Conservation (phyloP, 37 sponge, comb jelly and placozoan species). For the Geodia barretti region DNA sequence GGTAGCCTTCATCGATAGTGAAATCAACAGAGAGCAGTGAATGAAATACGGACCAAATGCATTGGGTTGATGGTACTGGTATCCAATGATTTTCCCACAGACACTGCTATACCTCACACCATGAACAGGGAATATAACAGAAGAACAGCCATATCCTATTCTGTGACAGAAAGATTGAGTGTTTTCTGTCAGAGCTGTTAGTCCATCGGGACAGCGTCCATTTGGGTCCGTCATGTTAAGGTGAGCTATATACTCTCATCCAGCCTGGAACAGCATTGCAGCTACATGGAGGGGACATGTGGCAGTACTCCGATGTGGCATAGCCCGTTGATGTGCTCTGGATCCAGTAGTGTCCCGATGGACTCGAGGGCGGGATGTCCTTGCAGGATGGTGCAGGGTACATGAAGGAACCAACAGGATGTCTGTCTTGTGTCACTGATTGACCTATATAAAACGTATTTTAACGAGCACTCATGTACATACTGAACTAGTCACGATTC, state of each 20-base stretch:
- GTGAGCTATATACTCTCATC: slow-evolving; percentile 42
- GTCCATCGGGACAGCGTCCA: slow-evolving; percentile 16
- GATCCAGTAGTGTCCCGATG: slow-evolving; percentile 25
- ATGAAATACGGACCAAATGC: slow-evolving; percentile 2
- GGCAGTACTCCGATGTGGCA: slow-evolving; percentile 12
- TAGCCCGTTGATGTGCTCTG: not conserved
- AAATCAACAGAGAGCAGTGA: not conserved
- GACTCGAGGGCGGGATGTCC: not conserved
- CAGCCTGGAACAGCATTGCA: slow-evolving; percentile 9
- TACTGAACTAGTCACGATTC: no score
- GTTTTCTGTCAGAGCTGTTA: not conserved
- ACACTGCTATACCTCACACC: slow-evolving; percentile 9
- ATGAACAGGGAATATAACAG: slow-evolving; percentile 1
- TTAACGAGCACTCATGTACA: no score
- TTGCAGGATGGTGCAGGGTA: slow-evolving; percentile 17
- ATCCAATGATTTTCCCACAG: slow-evolving; percentile 31
- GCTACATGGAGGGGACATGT: slow-evolving; percentile 6
- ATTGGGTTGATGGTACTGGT: slow-evolving; percentile 25
- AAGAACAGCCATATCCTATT: not conserved
- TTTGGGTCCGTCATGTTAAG: slow-evolving; percentile 20
- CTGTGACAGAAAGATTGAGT: not conserved
- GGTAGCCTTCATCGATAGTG: slow-evolving; percentile 19
- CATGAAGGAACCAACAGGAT: slow-evolving; percentile 1
- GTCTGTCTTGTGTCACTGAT: no score
- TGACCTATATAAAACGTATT: no score